phyloP scores from a whole-genome alignment of 2,888 invertebrate genomes.

The Dichetophora obliterata region DNA sequence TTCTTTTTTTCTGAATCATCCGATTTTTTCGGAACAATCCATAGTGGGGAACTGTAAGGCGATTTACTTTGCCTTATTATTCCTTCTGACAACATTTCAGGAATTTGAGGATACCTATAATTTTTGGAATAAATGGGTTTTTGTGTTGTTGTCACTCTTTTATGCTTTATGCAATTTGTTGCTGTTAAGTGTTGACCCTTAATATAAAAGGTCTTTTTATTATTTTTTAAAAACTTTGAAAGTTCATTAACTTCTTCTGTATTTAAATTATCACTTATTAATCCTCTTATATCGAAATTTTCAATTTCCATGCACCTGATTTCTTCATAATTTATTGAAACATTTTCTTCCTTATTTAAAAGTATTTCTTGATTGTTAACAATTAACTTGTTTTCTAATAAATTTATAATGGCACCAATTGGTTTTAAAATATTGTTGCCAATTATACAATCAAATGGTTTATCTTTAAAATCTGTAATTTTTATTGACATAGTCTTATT shows the following conservation, averaged over 20 bases:
- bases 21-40: no score
- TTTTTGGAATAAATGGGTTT: conserved; percentile 22
- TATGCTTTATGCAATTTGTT: conserved; percentile 10
- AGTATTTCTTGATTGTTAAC: not conserved
- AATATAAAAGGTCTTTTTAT: conserved; percentile 13
- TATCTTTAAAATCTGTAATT: not conserved
- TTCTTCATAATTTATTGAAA: not conserved
- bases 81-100: conserved; percentile 30
- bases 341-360: no score
- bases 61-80: no score
- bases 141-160: no score
- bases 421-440: not conserved
- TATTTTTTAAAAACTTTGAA: not conserved
- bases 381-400: not conserved
- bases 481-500: not conserved
- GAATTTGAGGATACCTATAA: conserved; percentile 32
- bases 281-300: not conserved
- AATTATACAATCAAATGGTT: not conserved
- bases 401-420: not conserved
- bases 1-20: no score
- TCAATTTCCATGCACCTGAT: not conserved
- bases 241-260: not conserved
- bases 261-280: not conserved
- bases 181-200: not conserved
- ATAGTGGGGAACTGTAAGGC: no score